Base-by-base conservation (phyloP, 2,888 invertebrate genomes). In the Rhaphigaster nebulosa region DNA sequence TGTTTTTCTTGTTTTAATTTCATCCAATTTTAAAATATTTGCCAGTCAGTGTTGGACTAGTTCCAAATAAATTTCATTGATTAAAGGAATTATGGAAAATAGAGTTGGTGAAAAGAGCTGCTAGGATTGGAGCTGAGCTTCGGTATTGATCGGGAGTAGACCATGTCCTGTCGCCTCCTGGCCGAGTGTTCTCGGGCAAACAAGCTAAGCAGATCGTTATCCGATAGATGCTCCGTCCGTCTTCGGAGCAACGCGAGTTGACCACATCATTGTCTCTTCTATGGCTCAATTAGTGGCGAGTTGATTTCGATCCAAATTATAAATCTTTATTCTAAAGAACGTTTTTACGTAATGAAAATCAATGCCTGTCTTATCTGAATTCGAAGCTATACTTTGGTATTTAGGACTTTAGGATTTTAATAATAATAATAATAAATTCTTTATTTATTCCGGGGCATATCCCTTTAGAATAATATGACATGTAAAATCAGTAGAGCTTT, bases 141-240 rank as follows among this genome's bases (percentile, higher is more conserved):
- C 26, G 45, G 84, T 84, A 84, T 84, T 84, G 84, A 84, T 84
- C 84, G 34, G 1, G 84, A 45, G 84, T n/a, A 45, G 45, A 26
- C 84, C 45, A 84, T 84, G 84, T 84, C 84, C 84, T 84, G 84
- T 84, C 84, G 84, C 45, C 84, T 84, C 84, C 84, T 45, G 84
- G 84, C 84, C 84, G 84, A 45, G 84, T 84, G 84, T 84, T 84
- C 45, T 41, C 84, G 18, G 84, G 84, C 84, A 84, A 84, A 84
- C 84, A 84, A 84, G 84, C 45, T 84, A 10, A 84, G 84, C 84
- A 45, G 84, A 84, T 45, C 84, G 41, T 84, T 45, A 84, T 84
- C 84, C 84, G 84, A 84, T 70, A 70, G 70, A 70, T 70, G 70
- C 65, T 65, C 29, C 29, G 70, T 70, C 70, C 70, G 70, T 70